These are phyloP conservation scores for Cecidostiba fungosa DNA, from an alignment of 2,888 invertebrate species.

Conservation along the genomic window DNA sequence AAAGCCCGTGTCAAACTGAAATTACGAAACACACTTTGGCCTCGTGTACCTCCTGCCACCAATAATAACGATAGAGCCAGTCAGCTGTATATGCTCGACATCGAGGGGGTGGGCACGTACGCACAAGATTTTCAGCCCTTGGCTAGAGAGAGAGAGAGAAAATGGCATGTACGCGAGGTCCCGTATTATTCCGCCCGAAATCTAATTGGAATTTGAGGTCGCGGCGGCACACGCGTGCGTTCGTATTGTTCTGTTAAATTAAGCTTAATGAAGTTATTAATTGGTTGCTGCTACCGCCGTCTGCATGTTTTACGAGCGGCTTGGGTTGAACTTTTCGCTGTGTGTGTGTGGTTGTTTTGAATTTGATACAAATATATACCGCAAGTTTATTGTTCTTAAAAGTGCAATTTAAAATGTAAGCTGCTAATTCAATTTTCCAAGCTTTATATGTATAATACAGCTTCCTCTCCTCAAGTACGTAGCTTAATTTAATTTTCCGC, in stretches of 20 bases:
- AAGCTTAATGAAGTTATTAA: constrained; percentile 62
- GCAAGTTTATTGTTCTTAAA: neutral
- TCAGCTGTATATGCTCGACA: neutral
- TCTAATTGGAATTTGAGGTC: constrained; percentile 73
- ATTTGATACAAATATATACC: constrained; percentile 16
- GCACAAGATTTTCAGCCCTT: neutral
- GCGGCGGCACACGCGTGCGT: constrained; percentile 36
- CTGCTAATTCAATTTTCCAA: too few species aligned
- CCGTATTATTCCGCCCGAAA: constrained; percentile 40
- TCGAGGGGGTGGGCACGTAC: neutral
- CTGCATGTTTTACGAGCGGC: constrained; percentile 48
- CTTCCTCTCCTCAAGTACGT: neutral
- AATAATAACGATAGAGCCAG: neutral
- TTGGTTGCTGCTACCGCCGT: constrained; percentile 43
- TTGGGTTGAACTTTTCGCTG: neutral
- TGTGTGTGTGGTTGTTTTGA: constrained; percentile 51
- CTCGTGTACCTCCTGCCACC: neutral
- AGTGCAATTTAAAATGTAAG: too few species aligned
- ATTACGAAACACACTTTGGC: neutral
- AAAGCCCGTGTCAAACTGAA: neutral
- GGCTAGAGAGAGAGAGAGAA: neutral
- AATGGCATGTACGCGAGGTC: constrained; percentile 1
- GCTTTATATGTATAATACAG: too few species aligned
- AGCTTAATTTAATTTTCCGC: neutral
- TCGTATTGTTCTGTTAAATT: constrained; percentile 59